Evolutionary conservation across 2,797 vertebrate species (phyloP).

Genomic region (Chloroceryle amazona): DNA sequence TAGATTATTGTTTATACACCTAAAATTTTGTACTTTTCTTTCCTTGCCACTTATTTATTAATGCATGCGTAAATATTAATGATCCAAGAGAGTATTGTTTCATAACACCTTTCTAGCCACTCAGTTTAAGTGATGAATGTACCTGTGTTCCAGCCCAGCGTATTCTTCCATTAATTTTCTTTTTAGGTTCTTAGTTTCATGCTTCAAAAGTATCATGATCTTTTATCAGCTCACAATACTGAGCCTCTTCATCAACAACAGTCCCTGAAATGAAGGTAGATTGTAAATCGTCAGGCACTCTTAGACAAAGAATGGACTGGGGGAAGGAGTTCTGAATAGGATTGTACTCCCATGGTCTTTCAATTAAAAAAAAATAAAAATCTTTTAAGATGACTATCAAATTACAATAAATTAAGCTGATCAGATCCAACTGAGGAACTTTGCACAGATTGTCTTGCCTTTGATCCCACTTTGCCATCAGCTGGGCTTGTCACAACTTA

Average conservation of each 20-base stretch:
- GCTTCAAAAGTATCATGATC: background rate
- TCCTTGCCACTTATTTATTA: background rate
- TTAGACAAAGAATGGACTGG: slow-evolving; percentile 40
- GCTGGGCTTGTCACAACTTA: background rate
- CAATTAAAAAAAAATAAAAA: slow-evolving; percentile 26
- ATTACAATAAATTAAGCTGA: slow-evolving; percentile 38
- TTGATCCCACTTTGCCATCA: slow-evolving; percentile 10
- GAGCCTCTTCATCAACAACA: slow-evolving; percentile 32
- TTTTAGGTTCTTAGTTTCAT: background rate
- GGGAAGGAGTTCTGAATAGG: slow-evolving; percentile 42
- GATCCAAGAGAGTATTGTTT: background rate
- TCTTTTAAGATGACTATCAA: slow-evolving; percentile 24
- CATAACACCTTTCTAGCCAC: background rate
- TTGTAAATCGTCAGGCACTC: slow-evolving; percentile 2
- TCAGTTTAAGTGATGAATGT: background rate
- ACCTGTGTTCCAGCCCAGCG: background rate
- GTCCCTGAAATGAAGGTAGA: slow-evolving; percentile 44
- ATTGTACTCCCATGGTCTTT: slow-evolving; percentile 43
- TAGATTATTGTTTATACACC: background rate
- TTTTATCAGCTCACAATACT: background rate
- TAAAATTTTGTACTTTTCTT: background rate
- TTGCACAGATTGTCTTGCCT: slow-evolving; percentile 51
- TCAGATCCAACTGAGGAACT: slow-evolving; percentile 49
- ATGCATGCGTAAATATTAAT: background rate
- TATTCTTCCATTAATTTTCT: background rate